Conservation (phyloP, 1,140 invertebrate genomes). For the Amphibalanus amphitrite region DNA sequence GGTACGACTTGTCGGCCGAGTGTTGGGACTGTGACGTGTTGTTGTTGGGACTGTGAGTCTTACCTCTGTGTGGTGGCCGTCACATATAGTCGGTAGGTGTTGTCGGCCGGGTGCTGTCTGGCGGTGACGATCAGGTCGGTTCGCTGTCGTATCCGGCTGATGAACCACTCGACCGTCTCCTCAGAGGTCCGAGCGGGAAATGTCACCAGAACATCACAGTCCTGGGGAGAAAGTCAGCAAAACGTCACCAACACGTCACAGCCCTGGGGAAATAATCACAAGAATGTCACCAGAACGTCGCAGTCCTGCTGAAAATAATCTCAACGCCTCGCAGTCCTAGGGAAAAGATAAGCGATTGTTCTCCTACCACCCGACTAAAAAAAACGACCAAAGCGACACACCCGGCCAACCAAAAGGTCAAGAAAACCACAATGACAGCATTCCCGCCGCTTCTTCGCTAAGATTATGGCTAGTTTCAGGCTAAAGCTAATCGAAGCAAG, state of each 20-base stretch:
- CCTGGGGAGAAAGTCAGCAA: conserved; percentile 29
- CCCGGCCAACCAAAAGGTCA: no score
- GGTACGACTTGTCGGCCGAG: no score
- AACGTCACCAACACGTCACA: background rate
- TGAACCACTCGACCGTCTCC: conserved; percentile 65
- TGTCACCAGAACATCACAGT: conserved; percentile 70
- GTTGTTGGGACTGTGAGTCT: no score
- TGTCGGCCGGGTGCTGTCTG: conserved; percentile 61
- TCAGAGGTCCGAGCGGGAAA: conserved; percentile 59
- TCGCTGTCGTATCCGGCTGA: conserved; percentile 50
- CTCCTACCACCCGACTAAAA: no score
- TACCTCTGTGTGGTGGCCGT: conserved; percentile 45
- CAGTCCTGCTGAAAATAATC: conserved; percentile 40
- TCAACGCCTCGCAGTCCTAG: background rate
- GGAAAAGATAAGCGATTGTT: no score
- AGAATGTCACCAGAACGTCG: conserved; percentile 65
- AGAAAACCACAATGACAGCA: no score
- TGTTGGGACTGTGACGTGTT: no score
- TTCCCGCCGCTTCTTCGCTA: no score
- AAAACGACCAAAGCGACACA: no score
- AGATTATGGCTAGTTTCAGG: no score
- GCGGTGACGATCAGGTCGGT: conserved; percentile 60
- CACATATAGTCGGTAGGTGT: conserved; percentile 79
- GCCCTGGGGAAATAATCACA: no score
- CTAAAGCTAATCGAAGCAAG: no score